phyloP scores from a whole-genome alignment of 2,113 vertebrate genomes.

The Oryctolagus cuniculus region DNA sequence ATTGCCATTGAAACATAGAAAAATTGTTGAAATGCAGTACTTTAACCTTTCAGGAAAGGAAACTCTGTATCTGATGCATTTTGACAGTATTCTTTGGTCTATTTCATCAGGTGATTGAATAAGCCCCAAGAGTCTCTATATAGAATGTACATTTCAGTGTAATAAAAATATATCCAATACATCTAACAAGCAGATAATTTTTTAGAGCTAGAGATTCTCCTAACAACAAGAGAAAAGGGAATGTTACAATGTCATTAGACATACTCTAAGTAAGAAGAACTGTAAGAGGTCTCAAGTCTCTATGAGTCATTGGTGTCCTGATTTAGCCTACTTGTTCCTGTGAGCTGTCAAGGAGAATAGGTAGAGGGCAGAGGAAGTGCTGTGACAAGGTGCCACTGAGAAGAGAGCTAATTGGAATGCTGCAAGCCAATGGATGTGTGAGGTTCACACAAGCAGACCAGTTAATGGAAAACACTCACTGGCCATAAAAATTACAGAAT shows the following conservation, averaged over 20 bases:
- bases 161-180: constrained; percentile 25
- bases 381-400: constrained; percentile 76
- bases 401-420: constrained; percentile 74
- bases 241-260: constrained; percentile 24
- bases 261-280: constrained; percentile 46
- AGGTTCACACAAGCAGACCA: not conserved
- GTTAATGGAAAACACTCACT: not conserved
- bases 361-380: constrained; percentile 60
- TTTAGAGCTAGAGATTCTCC: constrained; percentile 56
- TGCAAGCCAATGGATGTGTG: constrained; percentile 15
- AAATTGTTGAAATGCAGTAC: not conserved
- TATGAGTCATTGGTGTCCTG: constrained; percentile 57
- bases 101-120: not conserved
- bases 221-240: constrained; percentile 40
- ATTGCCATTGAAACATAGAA: not conserved
- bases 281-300: constrained; percentile 46
- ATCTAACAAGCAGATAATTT: constrained; percentile 46
- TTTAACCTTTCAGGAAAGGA: not conserved
- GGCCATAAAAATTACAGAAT: not conserved
- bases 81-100: accelerated
- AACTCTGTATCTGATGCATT: not conserved
- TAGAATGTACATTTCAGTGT: not conserved
- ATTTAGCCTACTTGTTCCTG: constrained; percentile 70
- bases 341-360: constrained; percentile 70
- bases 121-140: constrained; percentile 9